Conservation (phyloP, 1,140 invertebrate genomes). For the Macrotrachela quadricornifera region DNA sequence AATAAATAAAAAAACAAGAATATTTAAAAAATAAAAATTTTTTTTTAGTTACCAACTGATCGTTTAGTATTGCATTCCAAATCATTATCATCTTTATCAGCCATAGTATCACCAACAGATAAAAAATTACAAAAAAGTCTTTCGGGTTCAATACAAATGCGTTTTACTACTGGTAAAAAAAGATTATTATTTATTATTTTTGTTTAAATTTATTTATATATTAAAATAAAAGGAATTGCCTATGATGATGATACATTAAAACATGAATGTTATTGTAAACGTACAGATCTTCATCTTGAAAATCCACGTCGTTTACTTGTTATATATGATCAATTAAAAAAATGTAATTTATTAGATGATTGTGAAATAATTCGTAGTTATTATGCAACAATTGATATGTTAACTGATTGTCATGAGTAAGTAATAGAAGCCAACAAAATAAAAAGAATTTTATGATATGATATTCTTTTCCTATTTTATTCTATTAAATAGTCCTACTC, state of each 20-base stretch:
- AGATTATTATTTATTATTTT: not conserved
- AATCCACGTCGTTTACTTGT: constrained; percentile 80
- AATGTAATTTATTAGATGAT: constrained; percentile 58
- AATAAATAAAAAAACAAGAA: not conserved
- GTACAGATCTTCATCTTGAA: constrained; percentile 79
- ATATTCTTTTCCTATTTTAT: no score
- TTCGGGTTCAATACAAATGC: not conserved
- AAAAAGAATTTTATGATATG: no score
- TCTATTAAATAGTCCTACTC: not conserved
- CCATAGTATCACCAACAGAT: not conserved
- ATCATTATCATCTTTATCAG: not conserved
- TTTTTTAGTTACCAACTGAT: no score
- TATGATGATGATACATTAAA: constrained; percentile 89
- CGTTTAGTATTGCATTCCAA: not conserved
- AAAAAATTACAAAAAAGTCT: not conserved
- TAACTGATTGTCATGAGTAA: not conserved
- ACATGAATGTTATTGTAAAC: constrained; percentile 80
- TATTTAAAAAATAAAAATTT: no score
- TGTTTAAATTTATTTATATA: constrained; percentile 30
- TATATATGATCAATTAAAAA: constrained; percentile 74
- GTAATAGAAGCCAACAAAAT: not conserved
- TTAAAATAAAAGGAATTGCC: constrained; percentile 44
- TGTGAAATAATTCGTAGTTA: constrained; percentile 40
- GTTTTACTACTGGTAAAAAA: not conserved
- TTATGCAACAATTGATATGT: not conserved